These are phyloP conservation scores for Epiblema foenella DNA, from an alignment of 2,888 invertebrate genomes.

Conservation along the genomic window DNA sequence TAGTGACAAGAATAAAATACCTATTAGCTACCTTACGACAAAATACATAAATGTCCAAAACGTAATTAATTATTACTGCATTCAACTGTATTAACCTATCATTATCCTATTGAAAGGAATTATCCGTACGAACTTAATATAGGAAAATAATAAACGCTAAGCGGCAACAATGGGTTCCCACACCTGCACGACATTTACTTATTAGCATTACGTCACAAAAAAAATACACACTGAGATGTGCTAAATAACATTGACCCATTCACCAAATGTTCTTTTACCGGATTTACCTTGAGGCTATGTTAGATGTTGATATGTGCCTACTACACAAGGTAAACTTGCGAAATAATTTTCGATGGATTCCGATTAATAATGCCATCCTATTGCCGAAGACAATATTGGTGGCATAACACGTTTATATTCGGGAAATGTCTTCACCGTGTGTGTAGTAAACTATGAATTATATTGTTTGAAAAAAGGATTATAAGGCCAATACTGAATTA, in stretches of 20 bases:
- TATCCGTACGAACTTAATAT: conserved; percentile 24
- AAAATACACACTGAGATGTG: conserved; percentile 32
- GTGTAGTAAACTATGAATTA: background rate
- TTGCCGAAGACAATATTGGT: conserved; percentile 22
- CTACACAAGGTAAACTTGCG: conserved; percentile 30
- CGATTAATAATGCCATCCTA: conserved; percentile 17
- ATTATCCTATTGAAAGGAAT: conserved; percentile 33
- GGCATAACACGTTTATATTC: background rate
- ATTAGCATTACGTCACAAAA: conserved; percentile 12
- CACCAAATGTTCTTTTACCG: conserved; percentile 21
- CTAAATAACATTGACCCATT: conserved; percentile 42
- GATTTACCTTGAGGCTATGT: conserved; percentile 29
- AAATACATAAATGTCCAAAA: background rate
- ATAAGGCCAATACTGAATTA: conserved; percentile 10
- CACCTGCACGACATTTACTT: conserved; percentile 44
- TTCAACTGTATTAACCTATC: conserved; percentile 1
- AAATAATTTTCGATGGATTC: conserved; percentile 15
- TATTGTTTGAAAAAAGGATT: too few species aligned
- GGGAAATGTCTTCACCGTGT: background rate
- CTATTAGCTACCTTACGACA: background rate
- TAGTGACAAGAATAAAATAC: too few species aligned
- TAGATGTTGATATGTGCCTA: conserved; percentile 9
- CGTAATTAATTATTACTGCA: background rate
- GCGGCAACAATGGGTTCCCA: conserved; percentile 52
- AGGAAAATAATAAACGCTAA: conserved; percentile 15